A percentile compares a stretch with the other conserved stretches of the same genome.
Conservation (phyloP, 2,113 vertebrate species). For the Marmota monax region DNA sequence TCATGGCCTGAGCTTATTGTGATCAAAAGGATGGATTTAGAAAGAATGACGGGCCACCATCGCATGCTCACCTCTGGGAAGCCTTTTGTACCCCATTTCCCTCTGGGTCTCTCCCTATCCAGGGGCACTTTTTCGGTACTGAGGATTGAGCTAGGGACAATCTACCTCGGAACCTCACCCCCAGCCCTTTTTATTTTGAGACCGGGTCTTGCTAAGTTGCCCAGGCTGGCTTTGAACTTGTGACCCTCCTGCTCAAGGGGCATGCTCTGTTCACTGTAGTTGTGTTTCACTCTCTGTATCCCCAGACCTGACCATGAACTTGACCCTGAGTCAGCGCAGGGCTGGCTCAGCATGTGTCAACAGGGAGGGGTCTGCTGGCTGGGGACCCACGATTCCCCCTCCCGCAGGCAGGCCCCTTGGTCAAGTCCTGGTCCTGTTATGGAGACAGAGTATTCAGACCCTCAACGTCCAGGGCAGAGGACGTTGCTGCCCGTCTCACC, state of each 20-base stretch:
- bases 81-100: accelerated
- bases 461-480: background rate
- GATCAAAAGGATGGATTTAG: background rate
- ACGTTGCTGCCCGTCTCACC: background rate
- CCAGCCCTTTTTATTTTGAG: too few relatives aligned
- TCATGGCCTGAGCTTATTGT: background rate
- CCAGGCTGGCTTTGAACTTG: too few relatives aligned
- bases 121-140: background rate
- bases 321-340: background rate
- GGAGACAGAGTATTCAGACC: background rate
- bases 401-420: accelerated
- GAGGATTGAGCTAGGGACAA: too few relatives aligned
- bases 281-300: background rate
- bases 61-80: background rate
- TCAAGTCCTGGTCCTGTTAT: background rate
- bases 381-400: accelerated
- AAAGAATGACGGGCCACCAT: background rate
- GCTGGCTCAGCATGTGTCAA: accelerated
- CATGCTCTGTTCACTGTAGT: accelerated
- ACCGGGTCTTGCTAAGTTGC: too few relatives aligned
- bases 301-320: too few relatives aligned
- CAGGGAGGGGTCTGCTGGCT: background rate
- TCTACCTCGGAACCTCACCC: too few relatives aligned
- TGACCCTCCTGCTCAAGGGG: background rate
- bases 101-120: accelerated